phyloP scores from a whole-genome alignment of 2,797 vertebrate species.

The Propithecus perrieri region DNA sequence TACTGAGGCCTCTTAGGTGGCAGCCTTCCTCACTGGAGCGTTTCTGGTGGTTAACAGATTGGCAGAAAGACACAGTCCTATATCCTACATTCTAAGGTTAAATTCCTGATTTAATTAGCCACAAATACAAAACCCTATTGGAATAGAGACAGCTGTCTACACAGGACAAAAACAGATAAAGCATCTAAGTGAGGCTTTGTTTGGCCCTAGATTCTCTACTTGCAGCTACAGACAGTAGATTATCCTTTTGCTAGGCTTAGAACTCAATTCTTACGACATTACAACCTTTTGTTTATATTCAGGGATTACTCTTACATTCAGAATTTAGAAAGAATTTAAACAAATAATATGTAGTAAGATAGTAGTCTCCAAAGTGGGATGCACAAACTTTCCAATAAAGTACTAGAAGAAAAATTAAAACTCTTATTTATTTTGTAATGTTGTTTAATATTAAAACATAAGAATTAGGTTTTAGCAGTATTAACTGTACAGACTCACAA shows the following conservation, averaged over 20 bases:
- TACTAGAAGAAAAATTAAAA: background rate
- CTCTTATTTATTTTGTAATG: background rate
- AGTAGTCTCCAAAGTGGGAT: background rate
- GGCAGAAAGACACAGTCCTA: background rate
- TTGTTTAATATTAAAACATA: conserved; percentile 36
- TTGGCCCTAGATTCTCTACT: background rate
- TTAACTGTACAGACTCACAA: conserved; percentile 10
- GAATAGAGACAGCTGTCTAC: background rate
- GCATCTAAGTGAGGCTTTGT: background rate
- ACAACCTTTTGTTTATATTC: conserved; percentile 2
- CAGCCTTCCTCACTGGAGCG: background rate
- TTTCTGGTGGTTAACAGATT: background rate
- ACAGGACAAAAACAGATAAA: background rate
- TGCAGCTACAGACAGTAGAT: background rate
- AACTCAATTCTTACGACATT: background rate
- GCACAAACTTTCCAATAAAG: background rate
- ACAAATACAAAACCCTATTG: conserved; percentile 6
- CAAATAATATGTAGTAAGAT: background rate
- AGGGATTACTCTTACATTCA: background rate
- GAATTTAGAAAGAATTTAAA: conserved; percentile 5
- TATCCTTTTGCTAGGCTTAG: background rate
- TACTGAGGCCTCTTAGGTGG: background rate
- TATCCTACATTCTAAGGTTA: background rate
- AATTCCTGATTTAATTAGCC: background rate
- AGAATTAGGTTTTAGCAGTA: background rate